These are phyloP conservation scores for Sebastes kiyomatsui DNA, from an alignment of 2,797 vertebrate genomes.

Conservation along the genomic window DNA sequence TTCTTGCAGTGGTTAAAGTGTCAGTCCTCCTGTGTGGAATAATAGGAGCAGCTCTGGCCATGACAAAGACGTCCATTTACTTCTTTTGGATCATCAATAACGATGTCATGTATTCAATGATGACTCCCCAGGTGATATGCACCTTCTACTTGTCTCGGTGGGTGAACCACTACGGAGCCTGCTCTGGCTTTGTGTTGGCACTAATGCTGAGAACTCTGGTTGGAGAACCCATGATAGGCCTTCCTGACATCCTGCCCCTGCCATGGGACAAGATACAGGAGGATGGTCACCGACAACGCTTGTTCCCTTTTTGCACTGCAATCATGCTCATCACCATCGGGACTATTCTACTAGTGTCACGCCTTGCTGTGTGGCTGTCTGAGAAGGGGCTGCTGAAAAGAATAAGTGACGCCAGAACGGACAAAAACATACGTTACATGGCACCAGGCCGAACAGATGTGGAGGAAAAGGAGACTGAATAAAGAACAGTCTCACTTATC, in stretches of 20 bases:
- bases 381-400: neutral
- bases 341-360: slow-evolving; percentile 23
- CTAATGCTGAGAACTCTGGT: slow-evolving; percentile 24
- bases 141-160: slow-evolving; percentile 24
- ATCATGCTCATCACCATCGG: slow-evolving; percentile 24
- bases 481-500: neutral
- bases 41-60: slow-evolving; percentile 11
- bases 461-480: neutral
- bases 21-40: slow-evolving; percentile 36
- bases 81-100: slow-evolving; percentile 34
- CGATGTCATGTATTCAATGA: slow-evolving; percentile 44
- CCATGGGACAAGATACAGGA: slow-evolving; percentile 42
- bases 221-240: slow-evolving; percentile 12
- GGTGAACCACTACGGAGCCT: slow-evolving; percentile 41
- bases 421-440: neutral
- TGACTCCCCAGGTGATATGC: slow-evolving; percentile 40
- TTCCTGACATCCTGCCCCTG: slow-evolving; percentile 48
- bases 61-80: neutral
- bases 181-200: slow-evolving; percentile 26
- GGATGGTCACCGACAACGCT: slow-evolving; percentile 1
- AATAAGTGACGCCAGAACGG: neutral
- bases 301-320: slow-evolving; percentile 42
- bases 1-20: slow-evolving; percentile 29
- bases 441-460: neutral
- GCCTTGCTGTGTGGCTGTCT: slow-evolving; percentile 10